These are phyloP conservation scores for Trissolcus brochymenae DNA, from an alignment of 2,888 invertebrate genomes.

Conservation along the genomic window DNA sequence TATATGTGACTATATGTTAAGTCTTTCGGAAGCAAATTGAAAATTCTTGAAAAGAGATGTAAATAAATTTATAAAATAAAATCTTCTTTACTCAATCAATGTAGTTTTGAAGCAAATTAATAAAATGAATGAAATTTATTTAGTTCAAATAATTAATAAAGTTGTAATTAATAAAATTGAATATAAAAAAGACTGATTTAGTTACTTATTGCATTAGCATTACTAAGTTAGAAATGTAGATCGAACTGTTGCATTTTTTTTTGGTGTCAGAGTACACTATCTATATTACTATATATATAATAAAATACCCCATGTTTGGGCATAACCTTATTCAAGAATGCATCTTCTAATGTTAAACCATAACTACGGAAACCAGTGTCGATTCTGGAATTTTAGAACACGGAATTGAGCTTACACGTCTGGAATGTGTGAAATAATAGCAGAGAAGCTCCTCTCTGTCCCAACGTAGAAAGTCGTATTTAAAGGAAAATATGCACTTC, in stretches of 20 bases:
- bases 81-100: too few relatives aligned
- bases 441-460: not conserved
- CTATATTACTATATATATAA: too few relatives aligned
- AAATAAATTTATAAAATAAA: too few relatives aligned
- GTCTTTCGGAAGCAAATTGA: too few relatives aligned
- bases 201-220: not conserved
- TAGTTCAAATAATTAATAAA: not conserved
- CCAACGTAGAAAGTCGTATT: not conserved
- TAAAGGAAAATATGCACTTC: not conserved
- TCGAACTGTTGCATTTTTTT: not conserved
- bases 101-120: not conserved
- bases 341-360: conserved; percentile 1
- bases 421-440: conserved; percentile 1
- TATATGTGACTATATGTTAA: too few relatives aligned
- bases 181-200: not conserved
- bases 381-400: not conserved
- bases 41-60: too few relatives aligned
- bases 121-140: not conserved
- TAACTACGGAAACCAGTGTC: not conserved
- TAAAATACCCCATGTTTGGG: not conserved
- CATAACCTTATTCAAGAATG: conserved; percentile 1
- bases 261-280: not conserved
- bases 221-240: not conserved
- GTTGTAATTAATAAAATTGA: not conserved
- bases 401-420: not conserved